Percentiles rank a stretch among this genome's conserved stretches.
phyloP scores from a whole-genome alignment of 2,113 vertebrate genomes.

The Otolemur garnettii region DNA sequence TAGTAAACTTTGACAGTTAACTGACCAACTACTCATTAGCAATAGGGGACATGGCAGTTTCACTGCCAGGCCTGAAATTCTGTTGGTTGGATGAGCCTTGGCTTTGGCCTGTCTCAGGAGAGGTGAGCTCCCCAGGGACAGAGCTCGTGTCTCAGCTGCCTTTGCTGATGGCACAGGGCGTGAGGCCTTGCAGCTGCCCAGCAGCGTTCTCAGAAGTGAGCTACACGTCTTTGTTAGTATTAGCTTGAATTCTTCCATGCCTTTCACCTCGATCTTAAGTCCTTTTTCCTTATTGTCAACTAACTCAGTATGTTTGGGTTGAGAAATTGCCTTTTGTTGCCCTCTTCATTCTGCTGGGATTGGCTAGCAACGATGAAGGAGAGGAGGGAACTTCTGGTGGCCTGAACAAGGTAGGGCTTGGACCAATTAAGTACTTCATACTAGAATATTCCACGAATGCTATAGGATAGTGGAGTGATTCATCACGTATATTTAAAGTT shows the following conservation, averaged over 20 bases:
- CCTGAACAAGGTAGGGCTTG: neutral
- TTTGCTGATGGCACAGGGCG: neutral
- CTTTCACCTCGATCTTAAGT: neutral
- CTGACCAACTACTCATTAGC: neutral
- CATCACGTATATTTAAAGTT: constrained; percentile 91
- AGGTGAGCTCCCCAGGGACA: neutral
- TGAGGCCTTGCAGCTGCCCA: neutral
- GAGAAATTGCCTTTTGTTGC: neutral
- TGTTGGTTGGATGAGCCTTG: neutral
- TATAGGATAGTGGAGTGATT: constrained; percentile 84
- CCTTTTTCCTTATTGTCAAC: neutral
- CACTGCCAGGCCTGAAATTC: neutral
- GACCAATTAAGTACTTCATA: constrained; percentile 70
- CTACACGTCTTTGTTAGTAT: neutral
- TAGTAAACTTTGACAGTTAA: constrained; percentile 12
- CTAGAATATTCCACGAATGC: constrained; percentile 78
- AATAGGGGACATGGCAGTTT: neutral
- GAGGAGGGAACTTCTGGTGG: constrained; percentile 36
- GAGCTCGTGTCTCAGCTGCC: neutral
- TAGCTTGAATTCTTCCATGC: constrained; percentile 50
- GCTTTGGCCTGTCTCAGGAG: neutral
- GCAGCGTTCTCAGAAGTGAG: constrained; percentile 17
- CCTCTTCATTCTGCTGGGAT: constrained; percentile 42
- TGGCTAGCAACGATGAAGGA: neutral
- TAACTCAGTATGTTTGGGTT: neutral